A percentile compares a stretch with the other conserved stretches of the same genome.
Evolutionary conservation across 2,797 vertebrate genomes (phyloP).

Genomic region (Siniperca obscura): DNA sequence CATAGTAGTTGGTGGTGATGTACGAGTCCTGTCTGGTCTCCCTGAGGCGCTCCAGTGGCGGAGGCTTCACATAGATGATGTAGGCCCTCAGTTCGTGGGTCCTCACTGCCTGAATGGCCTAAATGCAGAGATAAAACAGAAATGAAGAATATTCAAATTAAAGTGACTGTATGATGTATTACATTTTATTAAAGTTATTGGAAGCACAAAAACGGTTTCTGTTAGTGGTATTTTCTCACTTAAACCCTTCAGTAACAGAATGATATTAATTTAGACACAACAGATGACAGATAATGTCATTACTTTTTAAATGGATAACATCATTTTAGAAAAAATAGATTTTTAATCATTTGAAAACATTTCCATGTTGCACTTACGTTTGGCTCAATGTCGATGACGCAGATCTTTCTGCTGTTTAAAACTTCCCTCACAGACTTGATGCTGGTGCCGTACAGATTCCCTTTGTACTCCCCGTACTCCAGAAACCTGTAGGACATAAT

Average conservation of each 20-base stretch:
- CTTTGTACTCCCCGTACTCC: slow-evolving; percentile 93
- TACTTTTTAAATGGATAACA: too few species aligned
- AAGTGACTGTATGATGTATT: not conserved
- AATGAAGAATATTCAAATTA: not conserved
- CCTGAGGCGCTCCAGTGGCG: slow-evolving; percentile 86
- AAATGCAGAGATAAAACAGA: not conserved
- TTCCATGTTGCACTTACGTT: slow-evolving; percentile 81
- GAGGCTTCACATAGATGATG: slow-evolving; percentile 94
- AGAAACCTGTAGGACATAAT: slow-evolving; percentile 86
- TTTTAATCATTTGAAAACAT: not conserved
- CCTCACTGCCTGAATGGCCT: slow-evolving; percentile 90
- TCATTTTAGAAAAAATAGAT: too few species aligned
- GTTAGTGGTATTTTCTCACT: not conserved
- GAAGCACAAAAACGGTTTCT: not conserved
- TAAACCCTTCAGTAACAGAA: not conserved
- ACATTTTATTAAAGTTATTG: not conserved
- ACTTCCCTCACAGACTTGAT: slow-evolving; percentile 88
- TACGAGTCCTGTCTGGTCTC: slow-evolving; percentile 88
- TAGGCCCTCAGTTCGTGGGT: slow-evolving; percentile 92
- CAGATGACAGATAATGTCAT: not conserved
- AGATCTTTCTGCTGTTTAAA: slow-evolving; percentile 89
- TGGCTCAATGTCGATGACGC: slow-evolving; percentile 93
- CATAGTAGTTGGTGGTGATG: slow-evolving; percentile 91
- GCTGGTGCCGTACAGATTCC: slow-evolving; percentile 93
- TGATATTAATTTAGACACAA: not conserved